Evolutionary conservation across 2,797 vertebrate species (phyloP).

Genomic region (Siniperca obscura): DNA sequence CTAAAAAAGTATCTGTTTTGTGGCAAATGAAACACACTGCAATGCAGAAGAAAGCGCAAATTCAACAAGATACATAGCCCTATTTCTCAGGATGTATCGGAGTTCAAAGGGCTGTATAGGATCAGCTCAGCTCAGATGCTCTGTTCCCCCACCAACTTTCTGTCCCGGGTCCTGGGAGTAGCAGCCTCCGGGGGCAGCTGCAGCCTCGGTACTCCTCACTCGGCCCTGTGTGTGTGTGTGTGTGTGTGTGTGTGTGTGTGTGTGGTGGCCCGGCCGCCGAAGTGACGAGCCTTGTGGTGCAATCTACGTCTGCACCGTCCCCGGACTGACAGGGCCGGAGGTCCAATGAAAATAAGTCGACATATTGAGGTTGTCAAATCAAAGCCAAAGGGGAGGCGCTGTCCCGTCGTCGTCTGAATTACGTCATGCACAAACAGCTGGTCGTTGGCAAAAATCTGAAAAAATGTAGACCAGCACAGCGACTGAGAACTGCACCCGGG

Average conservation of each 20-base stretch:
- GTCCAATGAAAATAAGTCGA: slow-evolving; percentile 75
- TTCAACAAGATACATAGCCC: neutral
- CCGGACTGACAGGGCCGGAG: slow-evolving; percentile 69
- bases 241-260: slow-evolving; percentile 18
- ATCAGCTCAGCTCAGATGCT: slow-evolving; percentile 24
- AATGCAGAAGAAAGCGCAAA: slow-evolving; percentile 55
- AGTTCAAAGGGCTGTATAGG: neutral
- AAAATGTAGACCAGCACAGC: slow-evolving; percentile 87
- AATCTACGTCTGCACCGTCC: slow-evolving; percentile 72
- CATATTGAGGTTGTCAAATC: slow-evolving; percentile 82
- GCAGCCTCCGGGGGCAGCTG: slow-evolving; percentile 48
- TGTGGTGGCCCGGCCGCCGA: slow-evolving; percentile 60
- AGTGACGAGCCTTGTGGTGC: slow-evolving; percentile 74
- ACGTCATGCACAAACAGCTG: slow-evolving; percentile 90
- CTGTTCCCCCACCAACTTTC: slow-evolving; percentile 20
- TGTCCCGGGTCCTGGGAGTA: slow-evolving; percentile 37
- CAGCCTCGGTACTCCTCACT: slow-evolving; percentile 42
- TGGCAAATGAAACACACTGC: slow-evolving; percentile 47
- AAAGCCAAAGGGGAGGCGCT: slow-evolving; percentile 77
- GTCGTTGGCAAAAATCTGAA: slow-evolving; percentile 82
- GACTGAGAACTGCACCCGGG: slow-evolving; percentile 82
- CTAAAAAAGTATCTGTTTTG: neutral
- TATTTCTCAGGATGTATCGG: neutral
- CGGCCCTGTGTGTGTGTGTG: slow-evolving; percentile 16
- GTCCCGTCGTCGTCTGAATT: slow-evolving; percentile 78